Conservation (phyloP, 2,888 invertebrate genomes). For the Clusia tigrina region DNA sequence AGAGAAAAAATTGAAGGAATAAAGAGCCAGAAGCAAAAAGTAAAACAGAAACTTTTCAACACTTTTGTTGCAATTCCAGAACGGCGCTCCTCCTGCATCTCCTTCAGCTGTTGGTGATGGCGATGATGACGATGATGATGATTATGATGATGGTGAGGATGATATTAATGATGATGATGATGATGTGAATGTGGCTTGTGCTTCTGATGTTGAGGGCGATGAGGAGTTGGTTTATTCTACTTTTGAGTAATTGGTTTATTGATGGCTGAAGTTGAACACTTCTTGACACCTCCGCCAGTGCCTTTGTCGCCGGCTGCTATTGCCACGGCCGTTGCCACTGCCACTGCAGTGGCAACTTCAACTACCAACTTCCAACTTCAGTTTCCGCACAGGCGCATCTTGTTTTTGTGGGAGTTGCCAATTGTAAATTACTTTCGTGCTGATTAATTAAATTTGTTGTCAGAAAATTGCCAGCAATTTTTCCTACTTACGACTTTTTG, state of each 20-base stretch:
- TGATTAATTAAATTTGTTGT: constrained; percentile 33
- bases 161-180: no score
- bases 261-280: constrained; percentile 23
- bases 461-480: no score
- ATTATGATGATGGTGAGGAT: no score
- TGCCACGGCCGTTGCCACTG: neutral
- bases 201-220: neutral
- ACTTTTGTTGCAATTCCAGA: constrained; percentile 8
- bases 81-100: neutral
- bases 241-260: constrained; percentile 28
- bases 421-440: constrained; percentile 21
- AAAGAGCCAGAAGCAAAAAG: neutral
- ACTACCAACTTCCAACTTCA: neutral
- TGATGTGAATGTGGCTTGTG: no score
- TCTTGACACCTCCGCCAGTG: constrained; percentile 5
- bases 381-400: neutral
- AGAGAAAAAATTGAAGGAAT: neutral
- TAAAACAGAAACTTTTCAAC: constrained; percentile 38
- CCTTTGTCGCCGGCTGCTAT: neutral
- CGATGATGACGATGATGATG: constrained; percentile 6
- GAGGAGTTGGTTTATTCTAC: constrained; percentile 16
- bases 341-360: neutral
- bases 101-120: neutral
- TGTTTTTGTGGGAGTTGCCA: neutral
- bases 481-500: no score